Evolutionary conservation across 2,113 vertebrate species (phyloP), one percentile per base, ranked within the genome.

Genomic region (Catharus minimus): DNA sequence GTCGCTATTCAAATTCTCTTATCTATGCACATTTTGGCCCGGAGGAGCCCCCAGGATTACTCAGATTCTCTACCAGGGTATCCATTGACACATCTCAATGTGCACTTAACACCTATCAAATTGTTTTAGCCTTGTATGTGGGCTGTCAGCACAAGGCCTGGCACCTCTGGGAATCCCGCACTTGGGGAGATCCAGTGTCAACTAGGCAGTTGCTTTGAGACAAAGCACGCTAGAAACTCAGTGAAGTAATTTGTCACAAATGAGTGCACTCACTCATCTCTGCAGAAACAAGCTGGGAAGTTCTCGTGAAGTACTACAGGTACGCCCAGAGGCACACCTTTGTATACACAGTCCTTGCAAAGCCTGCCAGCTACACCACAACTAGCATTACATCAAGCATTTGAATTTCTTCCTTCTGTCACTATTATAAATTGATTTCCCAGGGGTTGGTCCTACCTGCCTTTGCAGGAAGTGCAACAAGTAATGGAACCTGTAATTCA

Each of bases 91-190:
- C 16, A 28, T 19, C 19, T 49, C 33, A 39, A 7, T 17, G 8
- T 6, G 24, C 15, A 41, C 1, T 3, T 15, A 38, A 41, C 18
- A 20, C 7, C 27, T 30, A 7, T 8, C 19, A 24, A 9, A 23
- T 15, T 15, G 10, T 36, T 16, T 56, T 22, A 44, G 22, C 19
- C 16, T 36, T 0, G 0, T 16, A 4, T 11, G 10, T 17, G 11
- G 2, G 3, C 15, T 53, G 38, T 28, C 33, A 39, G n/a, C 13
- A 15, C 5, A 68, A 62, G 5, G 2, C 49, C 36, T 23, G 7
- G 23, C 2, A 5, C 5, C 0, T 0, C 21, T 44, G 28, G 19
- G 15, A 86, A 77, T 36, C 11, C 36, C 32, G 18, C 21, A 47
- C 19, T 3, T 7, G 7, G 13, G 36, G 28, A 43, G 2, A 46